Evolutionary conservation across 2,113 vertebrate species (phyloP).

Genomic region (Brevimyrus niger): DNA sequence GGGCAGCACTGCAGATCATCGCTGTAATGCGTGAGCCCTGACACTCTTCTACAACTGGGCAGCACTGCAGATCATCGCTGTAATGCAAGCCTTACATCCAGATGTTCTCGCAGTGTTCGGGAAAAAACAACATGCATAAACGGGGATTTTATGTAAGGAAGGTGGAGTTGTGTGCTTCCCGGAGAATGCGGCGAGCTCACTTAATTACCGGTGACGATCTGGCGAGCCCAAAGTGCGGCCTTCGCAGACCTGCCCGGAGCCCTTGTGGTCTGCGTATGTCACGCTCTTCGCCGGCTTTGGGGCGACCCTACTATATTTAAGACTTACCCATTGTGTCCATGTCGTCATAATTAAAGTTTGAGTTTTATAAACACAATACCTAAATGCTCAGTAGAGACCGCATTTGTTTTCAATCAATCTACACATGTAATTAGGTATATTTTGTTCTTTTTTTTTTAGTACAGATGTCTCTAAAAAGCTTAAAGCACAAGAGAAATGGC

Average conservation of each 20-base stretch:
- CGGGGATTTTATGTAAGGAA: not conserved
- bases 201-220: not conserved
- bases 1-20: slow-evolving; percentile 44
- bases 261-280: not conserved
- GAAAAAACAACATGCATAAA: not conserved
- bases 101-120: slow-evolving; percentile 27
- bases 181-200: not conserved
- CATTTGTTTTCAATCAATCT: not conserved
- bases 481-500: not conserved
- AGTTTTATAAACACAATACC: not conserved
- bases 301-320: not conserved
- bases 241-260: not conserved
- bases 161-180: not conserved
- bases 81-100: slow-evolving; percentile 32
- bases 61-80: slow-evolving; percentile 40
- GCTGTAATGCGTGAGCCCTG: slow-evolving; percentile 30
- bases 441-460: not conserved
- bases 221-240: not conserved
- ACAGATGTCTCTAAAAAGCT: not conserved
- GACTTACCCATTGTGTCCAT: not conserved
- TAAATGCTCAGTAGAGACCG: not conserved
- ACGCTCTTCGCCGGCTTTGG: not conserved
- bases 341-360: not conserved
- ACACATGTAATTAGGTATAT: not conserved
- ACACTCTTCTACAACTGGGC: slow-evolving; percentile 45